Base-by-base conservation (phyloP, 2,113 vertebrate species). In the Brachyhypopomus occidentalis region DNA sequence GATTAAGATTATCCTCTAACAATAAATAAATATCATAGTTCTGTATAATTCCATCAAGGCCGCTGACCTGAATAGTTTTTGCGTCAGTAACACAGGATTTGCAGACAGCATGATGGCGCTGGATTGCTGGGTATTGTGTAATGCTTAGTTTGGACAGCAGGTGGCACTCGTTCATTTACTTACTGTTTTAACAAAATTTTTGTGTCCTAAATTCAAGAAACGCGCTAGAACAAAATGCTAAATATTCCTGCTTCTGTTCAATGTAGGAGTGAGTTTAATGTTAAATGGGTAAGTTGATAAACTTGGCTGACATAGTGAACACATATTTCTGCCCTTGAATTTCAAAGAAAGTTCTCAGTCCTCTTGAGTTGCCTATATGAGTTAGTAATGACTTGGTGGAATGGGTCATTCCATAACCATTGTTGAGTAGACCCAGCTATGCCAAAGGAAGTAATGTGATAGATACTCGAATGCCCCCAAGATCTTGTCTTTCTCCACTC, bases 71-170 rank as follows among this genome's bases (percentile, higher is more conserved):
- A 55, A 67, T 67, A 55, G 27, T 30, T 34, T 14, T 59, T 59
- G 27, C 11, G 45, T 12, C n/a, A 19, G 27, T 41, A 19, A 2
- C n/a, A 36, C 2, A 1, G 8, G 12, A 14, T 52, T 52, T 52
- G 12, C 5, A 52, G 45, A 52, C 45, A 52, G 12, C 45, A 52
- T 14, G 45, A 52, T 14, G 2, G 45, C 45, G 2, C 45, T 11
- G 12, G 45, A 52, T 52, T 52, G 12, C 9, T 52, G 9, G 45
- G 45, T 48, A 48, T 62, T 62, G 75, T 56, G 48, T 78, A 66
- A 34, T 69, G 48, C 56, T 41, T 1, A 3, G 30, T 71, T 17
- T 38, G 70, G 34, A 79, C 67, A 38, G 66, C 34, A 79, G 77
- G 36, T 71, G 77, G 30, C 59, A 45, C 77, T 30, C 55, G 25